These are phyloP conservation scores for Cataglyphis cursor DNA, from an alignment of 2,888 invertebrate genomes.

Conservation along the genomic window DNA sequence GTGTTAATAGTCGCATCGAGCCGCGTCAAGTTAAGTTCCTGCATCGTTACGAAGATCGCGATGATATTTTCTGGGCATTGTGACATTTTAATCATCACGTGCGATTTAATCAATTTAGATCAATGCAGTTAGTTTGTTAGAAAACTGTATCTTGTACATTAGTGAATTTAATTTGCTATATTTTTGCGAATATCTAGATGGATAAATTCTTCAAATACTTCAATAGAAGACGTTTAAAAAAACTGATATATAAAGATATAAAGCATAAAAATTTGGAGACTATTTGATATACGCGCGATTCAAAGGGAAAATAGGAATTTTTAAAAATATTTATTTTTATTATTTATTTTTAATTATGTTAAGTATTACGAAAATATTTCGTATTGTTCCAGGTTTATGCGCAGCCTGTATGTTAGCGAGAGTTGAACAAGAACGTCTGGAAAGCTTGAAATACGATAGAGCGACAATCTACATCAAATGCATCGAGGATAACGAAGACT, in stretches of 20 bases:
- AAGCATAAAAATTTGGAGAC: neutral
- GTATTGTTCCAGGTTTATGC: slow-evolving; percentile 78
- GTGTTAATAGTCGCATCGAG: slow-evolving; percentile 59
- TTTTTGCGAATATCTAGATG: neutral
- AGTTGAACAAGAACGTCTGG: slow-evolving; percentile 82
- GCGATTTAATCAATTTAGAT: neutral
- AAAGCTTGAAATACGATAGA: slow-evolving; percentile 84
- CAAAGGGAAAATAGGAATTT: neutral
- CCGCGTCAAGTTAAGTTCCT: slow-evolving; percentile 25
- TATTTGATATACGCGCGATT: neutral
- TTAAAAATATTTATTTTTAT: neutral
- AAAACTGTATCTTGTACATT: neutral
- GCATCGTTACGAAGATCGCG: slow-evolving; percentile 13
- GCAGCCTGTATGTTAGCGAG: slow-evolving; percentile 82
- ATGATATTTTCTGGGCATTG: neutral
- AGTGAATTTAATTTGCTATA: neutral
- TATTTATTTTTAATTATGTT: neutral
- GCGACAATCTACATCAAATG: slow-evolving; percentile 84
- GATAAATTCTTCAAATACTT: neutral
- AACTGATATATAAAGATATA: neutral
- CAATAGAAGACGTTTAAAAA: neutral
- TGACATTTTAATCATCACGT: neutral
- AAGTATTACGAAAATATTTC: neutral
- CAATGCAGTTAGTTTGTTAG: neutral
- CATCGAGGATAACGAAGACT: slow-evolving; percentile 83